Percentiles rank a stretch among this genome's conserved stretches.
Conservation (phyloP, 2,888 invertebrate species). For the Thyatira batis region DNA sequence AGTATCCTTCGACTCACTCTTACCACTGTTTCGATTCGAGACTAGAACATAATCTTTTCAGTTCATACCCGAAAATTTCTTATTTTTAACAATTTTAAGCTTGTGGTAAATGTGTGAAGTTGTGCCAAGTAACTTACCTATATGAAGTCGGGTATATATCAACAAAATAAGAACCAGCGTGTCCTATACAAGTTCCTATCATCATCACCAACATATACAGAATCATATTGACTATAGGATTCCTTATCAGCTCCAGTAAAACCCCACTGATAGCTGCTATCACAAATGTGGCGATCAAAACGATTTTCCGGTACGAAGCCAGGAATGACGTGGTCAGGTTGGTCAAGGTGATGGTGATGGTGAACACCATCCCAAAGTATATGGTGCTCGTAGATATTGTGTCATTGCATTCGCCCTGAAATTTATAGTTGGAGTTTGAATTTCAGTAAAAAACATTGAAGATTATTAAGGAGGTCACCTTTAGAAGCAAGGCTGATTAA, state of each 20-base stretch:
- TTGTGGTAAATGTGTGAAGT: too few relatives aligned
- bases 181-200: conserved; percentile 28
- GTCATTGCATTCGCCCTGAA: conserved; percentile 53
- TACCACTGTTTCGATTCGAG: too few relatives aligned
- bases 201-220: conserved; percentile 31
- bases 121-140: conserved; percentile 25
- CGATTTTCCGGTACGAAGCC: conserved; percentile 73
- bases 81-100: too few relatives aligned
- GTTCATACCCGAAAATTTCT: too few relatives aligned
- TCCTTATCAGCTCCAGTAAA: conserved; percentile 61
- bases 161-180: conserved; percentile 32
- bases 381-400: conserved; percentile 77
- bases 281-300: conserved; percentile 57
- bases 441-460: too few relatives aligned
- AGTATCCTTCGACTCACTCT: too few relatives aligned
- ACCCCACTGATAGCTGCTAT: conserved; percentile 72
- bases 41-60: too few relatives aligned
- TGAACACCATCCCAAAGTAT: conserved; percentile 80
- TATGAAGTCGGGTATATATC: conserved; percentile 40
- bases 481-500: too few relatives aligned
- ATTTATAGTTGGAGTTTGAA: conserved; percentile 5
- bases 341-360: conserved; percentile 73
- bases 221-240: conserved; percentile 21
- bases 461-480: too few relatives aligned
- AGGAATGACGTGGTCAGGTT: conserved; percentile 63